Conservation (phyloP, 2,797 vertebrate genomes). For the Petrocephalus schoutedeni region DNA sequence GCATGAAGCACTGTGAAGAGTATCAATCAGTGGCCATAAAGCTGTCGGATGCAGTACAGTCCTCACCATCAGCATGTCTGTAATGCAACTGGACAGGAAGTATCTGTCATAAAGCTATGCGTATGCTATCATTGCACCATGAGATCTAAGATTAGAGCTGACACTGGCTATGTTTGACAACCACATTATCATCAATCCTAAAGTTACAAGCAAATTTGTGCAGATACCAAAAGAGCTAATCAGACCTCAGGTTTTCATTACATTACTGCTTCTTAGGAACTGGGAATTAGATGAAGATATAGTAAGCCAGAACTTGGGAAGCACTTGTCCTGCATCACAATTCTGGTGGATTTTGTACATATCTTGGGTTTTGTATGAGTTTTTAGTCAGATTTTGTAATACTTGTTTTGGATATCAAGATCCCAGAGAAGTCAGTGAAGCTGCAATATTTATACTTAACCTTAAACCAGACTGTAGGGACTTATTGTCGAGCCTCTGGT, state of each 20-base stretch:
- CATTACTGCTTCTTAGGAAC: neutral
- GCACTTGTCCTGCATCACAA: neutral
- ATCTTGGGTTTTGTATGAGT: neutral
- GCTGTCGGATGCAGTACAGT: neutral
- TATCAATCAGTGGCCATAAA: neutral
- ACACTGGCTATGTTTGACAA: neutral
- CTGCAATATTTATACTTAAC: neutral
- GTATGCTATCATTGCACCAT: neutral
- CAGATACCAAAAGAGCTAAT: neutral
- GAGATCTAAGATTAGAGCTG: neutral
- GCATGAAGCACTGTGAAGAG: constrained; percentile 43
- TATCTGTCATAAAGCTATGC: neutral
- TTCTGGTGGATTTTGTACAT: neutral
- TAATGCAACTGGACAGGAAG: neutral
- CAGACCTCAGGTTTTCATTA: neutral
- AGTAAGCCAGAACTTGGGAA: neutral
- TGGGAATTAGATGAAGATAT: neutral
- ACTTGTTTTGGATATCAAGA: neutral
- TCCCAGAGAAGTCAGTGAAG: neutral
- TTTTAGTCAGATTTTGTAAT: neutral
- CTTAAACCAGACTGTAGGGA: neutral
- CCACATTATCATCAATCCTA: neutral
- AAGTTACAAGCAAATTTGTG: neutral
- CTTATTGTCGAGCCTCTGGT: neutral
- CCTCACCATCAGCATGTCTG: neutral